Percentiles rank a stretch among this genome's conserved stretches.
phyloP scores from a whole-genome alignment of 1,140 invertebrate species.

The Cheumatopsyche charites region DNA sequence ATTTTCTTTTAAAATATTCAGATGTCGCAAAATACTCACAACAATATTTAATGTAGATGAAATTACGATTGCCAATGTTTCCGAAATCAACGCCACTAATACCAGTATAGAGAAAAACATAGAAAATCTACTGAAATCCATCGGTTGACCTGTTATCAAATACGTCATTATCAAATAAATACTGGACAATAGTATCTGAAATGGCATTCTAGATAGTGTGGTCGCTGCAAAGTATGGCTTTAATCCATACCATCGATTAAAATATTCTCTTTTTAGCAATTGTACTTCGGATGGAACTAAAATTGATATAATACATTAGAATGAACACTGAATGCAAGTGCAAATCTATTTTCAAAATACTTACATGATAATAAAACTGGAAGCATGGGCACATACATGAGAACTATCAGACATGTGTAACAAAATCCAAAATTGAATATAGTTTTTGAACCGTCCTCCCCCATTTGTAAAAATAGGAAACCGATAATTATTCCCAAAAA shows the following conservation, averaged over 20 bases:
- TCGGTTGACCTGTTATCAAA: constrained; percentile 83
- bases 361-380: constrained; percentile 79
- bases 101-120: constrained; percentile 73
- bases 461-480: constrained; percentile 71
- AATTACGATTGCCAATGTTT: constrained; percentile 76
- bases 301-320: too few species aligned
- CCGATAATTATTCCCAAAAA: constrained; percentile 75
- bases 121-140: constrained; percentile 74
- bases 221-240: constrained; percentile 89
- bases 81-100: constrained; percentile 73
- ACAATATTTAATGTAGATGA: constrained; percentile 73
- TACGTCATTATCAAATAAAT: constrained; percentile 85
- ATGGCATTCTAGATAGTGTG: constrained; percentile 74
- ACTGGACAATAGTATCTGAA: constrained; percentile 73
- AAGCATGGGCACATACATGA: constrained; percentile 81
- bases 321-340: too few species aligned
- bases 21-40: constrained; percentile 62
- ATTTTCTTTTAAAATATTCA: not conserved
- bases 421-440: constrained; percentile 85
- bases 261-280: constrained; percentile 86
- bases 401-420: constrained; percentile 75
- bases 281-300: constrained; percentile 88
- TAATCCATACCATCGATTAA: constrained; percentile 93
- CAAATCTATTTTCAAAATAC: too few species aligned
- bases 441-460: constrained; percentile 78